A percentile compares a stretch with the other conserved stretches of the same genome.
Evolutionary conservation across 2,888 invertebrate genomes (phyloP).

Genomic region (Syrista parreyssii): DNA sequence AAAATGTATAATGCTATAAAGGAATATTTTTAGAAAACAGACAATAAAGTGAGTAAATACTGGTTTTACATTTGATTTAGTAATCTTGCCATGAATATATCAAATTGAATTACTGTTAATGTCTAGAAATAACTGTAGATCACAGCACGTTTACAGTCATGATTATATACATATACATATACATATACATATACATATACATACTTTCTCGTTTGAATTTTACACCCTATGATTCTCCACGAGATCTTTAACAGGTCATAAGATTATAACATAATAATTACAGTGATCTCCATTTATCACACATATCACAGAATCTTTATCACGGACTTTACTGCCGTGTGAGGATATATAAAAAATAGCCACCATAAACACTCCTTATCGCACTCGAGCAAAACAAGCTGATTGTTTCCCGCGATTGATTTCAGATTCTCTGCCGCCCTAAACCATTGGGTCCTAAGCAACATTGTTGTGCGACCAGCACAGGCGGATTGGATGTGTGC

Average conservation of each 20-base stretch:
- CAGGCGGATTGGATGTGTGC: slow-evolving; percentile 60
- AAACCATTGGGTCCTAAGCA: slow-evolving; percentile 58
- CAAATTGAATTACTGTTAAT: neutral
- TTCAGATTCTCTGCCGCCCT: slow-evolving; percentile 58
- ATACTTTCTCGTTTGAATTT: slow-evolving; percentile 27
- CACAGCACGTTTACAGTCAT: too few species aligned
- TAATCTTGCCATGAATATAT: too few species aligned
- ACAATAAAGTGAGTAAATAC: too few species aligned
- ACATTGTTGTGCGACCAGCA: slow-evolving; percentile 62
- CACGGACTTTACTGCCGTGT: too few species aligned
- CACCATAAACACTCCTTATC: too few species aligned
- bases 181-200: neutral
- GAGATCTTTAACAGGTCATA: neutral
- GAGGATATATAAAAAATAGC: too few species aligned
- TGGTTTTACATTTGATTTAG: too few species aligned
- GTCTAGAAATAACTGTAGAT: neutral
- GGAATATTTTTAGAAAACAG: too few species aligned
- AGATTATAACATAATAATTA: neutral
- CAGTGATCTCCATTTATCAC: neutral
- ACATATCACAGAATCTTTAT: neutral
- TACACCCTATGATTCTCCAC: slow-evolving; percentile 42
- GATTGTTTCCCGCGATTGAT: slow-evolving; percentile 2
- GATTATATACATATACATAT: too few species aligned
- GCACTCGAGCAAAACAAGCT: too few species aligned
- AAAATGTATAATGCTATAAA: too few species aligned